These are phyloP conservation scores for Diplosoma virens DNA, from an alignment of 23 tunicate species.

Conservation along the genomic window DNA sequence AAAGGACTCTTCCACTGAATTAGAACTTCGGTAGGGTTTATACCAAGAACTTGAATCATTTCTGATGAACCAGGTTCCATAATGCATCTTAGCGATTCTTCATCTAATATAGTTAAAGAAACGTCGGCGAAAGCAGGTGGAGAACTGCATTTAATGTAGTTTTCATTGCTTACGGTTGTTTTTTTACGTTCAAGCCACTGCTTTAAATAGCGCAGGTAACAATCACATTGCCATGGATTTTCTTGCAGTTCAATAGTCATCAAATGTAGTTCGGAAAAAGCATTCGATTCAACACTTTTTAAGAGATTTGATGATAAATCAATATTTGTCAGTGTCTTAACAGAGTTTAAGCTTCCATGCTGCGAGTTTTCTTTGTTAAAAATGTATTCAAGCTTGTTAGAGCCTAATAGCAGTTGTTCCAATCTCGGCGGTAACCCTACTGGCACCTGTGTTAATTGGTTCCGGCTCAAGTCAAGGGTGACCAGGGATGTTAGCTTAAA, in stretches of 20 bases:
- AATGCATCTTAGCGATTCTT: conserved; percentile 49
- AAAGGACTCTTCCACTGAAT: conserved; percentile 31
- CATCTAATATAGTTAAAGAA: conserved; percentile 54
- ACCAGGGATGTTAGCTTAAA: background rate
- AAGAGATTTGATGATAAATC: conserved; percentile 69
- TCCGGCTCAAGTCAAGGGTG: conserved; percentile 12
- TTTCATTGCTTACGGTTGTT: conserved; percentile 27
- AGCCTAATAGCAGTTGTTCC: background rate
- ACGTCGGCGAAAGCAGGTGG: conserved; percentile 63
- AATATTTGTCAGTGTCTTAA: conserved; percentile 16
- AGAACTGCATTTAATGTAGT: conserved; percentile 43
- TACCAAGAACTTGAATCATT: background rate
- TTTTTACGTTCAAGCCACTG: conserved; percentile 42
- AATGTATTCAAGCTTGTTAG: conserved; percentile 46
- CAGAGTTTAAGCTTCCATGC: conserved; percentile 35
- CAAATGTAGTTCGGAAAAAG: conserved; percentile 35
- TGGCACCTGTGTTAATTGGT: conserved; percentile 46
- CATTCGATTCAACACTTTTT: conserved; percentile 41
- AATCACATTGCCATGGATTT: conserved; percentile 87
- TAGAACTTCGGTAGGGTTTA: background rate
- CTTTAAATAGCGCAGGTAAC: conserved; percentile 56
- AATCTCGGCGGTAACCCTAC: conserved; percentile 28
- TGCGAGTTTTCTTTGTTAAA: conserved; percentile 5
- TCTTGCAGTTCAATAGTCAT: conserved; percentile 23
- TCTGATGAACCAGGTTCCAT: background rate